Conservation (phyloP, 2,888 invertebrate genomes). For the Ornithoptera alexandrae region DNA sequence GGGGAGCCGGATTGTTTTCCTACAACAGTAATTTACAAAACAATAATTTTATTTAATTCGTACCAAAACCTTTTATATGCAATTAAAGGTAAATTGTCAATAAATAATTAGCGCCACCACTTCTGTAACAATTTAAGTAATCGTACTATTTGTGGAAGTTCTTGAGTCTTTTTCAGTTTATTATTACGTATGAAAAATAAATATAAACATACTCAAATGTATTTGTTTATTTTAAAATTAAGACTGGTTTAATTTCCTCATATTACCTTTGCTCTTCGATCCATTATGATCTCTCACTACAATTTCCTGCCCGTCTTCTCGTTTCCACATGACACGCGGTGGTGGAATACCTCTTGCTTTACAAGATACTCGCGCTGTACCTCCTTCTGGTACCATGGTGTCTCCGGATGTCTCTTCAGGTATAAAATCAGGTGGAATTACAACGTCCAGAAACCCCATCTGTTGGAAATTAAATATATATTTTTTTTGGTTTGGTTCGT, state of each 20-base stretch:
- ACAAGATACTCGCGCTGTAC: constrained; percentile 80
- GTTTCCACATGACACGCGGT: constrained; percentile 87
- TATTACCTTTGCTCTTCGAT: constrained; percentile 77
- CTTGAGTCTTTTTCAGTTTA: background rate
- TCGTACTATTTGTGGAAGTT: background rate
- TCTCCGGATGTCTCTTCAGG: constrained; percentile 89
- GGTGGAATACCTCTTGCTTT: constrained; percentile 86
- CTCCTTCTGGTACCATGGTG: constrained; percentile 89
- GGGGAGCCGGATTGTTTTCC: constrained; percentile 45
- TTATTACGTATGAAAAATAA: background rate
- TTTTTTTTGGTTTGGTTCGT: background rate
- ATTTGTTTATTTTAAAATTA: background rate
- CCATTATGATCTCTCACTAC: constrained; percentile 84
- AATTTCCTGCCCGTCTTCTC: constrained; percentile 88
- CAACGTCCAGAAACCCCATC: constrained; percentile 89
- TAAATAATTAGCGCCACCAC: background rate
- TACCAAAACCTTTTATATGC: constrained; percentile 40
- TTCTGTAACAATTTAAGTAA: background rate
- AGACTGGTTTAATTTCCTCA: background rate
- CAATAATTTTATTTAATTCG: constrained; percentile 42
- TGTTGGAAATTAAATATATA: constrained; percentile 47
- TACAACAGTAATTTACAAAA: constrained; percentile 53
- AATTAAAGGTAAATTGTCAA: constrained; percentile 30
- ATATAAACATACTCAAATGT: background rate
- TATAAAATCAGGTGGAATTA: constrained; percentile 90